phyloP scores from a whole-genome alignment of 2,888 invertebrate genomes.

The Phyto melanocephala region DNA sequence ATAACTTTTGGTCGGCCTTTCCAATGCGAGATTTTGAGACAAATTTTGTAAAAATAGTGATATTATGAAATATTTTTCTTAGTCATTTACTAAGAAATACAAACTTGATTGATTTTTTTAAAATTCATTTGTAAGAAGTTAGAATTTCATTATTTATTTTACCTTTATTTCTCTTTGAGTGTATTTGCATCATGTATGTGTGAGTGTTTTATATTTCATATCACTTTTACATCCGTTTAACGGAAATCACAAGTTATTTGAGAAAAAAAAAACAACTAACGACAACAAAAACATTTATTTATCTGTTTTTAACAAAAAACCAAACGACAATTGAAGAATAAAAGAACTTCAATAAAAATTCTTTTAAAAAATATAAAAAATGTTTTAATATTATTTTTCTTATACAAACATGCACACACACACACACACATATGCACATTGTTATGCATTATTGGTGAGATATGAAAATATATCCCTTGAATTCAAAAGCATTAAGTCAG shows the following conservation, averaged over 20 bases:
- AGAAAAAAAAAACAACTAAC: constrained; percentile 30
- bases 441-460: too few relatives aligned
- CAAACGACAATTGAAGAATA: background rate
- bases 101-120: too few relatives aligned
- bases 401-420: too few relatives aligned
- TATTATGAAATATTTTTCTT: too few relatives aligned
- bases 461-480: background rate
- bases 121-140: too few relatives aligned
- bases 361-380: background rate
- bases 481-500: background rate
- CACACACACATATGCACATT: too few relatives aligned
- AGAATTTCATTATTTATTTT: too few relatives aligned
- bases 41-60: too few relatives aligned
- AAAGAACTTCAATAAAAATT: constrained; percentile 12
- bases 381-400: background rate
- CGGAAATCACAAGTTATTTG: constrained; percentile 58
- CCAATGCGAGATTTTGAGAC: too few relatives aligned
- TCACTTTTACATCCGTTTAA: constrained; percentile 60
- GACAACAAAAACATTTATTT: constrained; percentile 35
- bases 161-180: constrained; percentile 66
- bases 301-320: background rate
- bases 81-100: too few relatives aligned
- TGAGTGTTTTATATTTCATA: constrained; percentile 42
- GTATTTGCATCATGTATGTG: constrained; percentile 26
- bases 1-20: too few relatives aligned